A percentile compares a stretch with the other conserved stretches of the same genome.
These are phyloP conservation scores for Acronicta leporina DNA, from an alignment of 2,888 invertebrate genomes.

Conservation along the genomic window DNA sequence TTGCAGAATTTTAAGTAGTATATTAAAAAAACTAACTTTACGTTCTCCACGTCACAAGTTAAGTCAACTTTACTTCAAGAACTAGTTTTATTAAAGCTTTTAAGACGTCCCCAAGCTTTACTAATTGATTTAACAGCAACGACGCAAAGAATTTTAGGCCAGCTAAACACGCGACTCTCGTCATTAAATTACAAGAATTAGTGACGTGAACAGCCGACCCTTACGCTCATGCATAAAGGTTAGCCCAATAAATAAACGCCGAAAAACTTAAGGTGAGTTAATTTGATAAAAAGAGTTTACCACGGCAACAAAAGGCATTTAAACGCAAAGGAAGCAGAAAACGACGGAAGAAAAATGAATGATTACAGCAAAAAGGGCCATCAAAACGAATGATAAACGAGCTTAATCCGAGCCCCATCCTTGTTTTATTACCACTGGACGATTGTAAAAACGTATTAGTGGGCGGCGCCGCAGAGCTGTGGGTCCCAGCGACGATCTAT, in stretches of 20 bases:
- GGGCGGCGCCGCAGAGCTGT: conserved; percentile 65
- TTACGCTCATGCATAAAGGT: conserved; percentile 26
- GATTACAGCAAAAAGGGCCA: conserved; percentile 89
- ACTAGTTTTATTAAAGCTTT: conserved; percentile 68
- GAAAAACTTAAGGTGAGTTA: conserved; percentile 70
- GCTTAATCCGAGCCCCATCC: conserved; percentile 87
- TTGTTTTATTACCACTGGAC: conserved; percentile 87
- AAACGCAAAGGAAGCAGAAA: conserved; percentile 86
- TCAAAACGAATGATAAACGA: conserved; percentile 89
- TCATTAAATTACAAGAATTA: conserved; percentile 63
- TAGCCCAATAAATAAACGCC: conserved; percentile 43
- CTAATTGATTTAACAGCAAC: conserved; percentile 77
- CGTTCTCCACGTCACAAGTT: conserved; percentile 31
- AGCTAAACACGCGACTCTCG: conserved; percentile 68
- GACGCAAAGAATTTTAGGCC: conserved; percentile 68
- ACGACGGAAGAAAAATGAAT: conserved; percentile 89
- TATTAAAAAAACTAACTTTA: conserved; percentile 23
- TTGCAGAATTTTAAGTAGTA: conserved; percentile 13
- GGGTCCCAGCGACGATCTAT: conserved; percentile 71
- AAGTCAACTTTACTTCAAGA: conserved; percentile 45
- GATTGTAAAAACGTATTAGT: conserved; percentile 89
- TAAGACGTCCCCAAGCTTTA: conserved; percentile 63
- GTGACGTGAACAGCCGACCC: conserved; percentile 41
- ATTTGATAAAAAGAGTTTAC: conserved; percentile 79
- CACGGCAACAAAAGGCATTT: conserved; percentile 82